Conservation (phyloP, 2,797 vertebrate genomes). For the Delichon dasypus region DNA sequence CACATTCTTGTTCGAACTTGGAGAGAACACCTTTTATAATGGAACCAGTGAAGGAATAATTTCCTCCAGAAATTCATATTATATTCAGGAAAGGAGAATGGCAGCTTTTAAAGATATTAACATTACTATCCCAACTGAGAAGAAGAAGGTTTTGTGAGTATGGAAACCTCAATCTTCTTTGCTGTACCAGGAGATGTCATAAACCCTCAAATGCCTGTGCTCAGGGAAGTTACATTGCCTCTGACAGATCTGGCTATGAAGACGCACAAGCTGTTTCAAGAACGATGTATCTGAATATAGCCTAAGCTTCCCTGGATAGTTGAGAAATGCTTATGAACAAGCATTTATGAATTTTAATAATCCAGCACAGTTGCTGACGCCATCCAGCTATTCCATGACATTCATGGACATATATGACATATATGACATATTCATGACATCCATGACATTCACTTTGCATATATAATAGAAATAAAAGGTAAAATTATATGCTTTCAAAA, state of each 20-base stretch:
- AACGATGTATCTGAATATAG: not conserved
- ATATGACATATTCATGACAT: too few species aligned
- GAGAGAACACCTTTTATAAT: not conserved
- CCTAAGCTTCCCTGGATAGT: not conserved
- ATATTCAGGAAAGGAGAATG: not conserved
- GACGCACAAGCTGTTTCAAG: not conserved
- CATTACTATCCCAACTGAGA: not conserved
- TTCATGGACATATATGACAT: too few species aligned
- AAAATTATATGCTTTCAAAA: not conserved
- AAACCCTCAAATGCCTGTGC: not conserved
- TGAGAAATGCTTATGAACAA: not conserved
- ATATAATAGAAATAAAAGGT: not conserved
- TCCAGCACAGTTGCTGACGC: not conserved
- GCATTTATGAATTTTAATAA: not conserved
- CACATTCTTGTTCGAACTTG: not conserved
- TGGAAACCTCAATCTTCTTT: not conserved
- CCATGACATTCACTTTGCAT: not conserved
- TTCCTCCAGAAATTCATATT: not conserved
- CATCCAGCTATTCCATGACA: not conserved
- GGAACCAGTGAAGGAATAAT: not conserved
- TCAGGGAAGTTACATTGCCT: not conserved
- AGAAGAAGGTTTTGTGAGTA: not conserved
- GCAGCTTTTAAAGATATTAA: not conserved
- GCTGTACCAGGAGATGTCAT: not conserved
- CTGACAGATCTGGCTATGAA: not conserved